Percentiles rank a stretch among this genome's conserved stretches.
Conservation (phyloP, 92 coral and sea anemone species). For the Epizoanthus scotinus region DNA sequence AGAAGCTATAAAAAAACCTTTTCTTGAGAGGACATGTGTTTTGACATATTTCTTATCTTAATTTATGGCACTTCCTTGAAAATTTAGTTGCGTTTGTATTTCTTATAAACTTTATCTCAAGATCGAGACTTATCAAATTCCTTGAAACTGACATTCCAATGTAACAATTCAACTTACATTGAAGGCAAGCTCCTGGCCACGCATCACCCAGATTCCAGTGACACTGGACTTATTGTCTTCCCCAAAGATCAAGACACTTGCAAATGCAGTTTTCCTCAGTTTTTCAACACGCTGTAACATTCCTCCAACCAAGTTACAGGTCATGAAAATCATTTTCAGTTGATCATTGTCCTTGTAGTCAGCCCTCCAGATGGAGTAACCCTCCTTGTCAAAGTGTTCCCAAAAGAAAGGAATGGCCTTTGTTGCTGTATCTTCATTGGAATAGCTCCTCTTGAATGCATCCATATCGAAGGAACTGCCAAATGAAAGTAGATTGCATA, state of each 20-base stretch:
- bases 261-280: slow-evolving; percentile 83
- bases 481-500: background rate
- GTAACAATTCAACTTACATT: slow-evolving; percentile 50
- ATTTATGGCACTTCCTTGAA: too few relatives aligned
- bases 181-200: slow-evolving; percentile 83
- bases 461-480: slow-evolving; percentile 82
- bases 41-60: too few relatives aligned
- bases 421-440: slow-evolving; percentile 75
- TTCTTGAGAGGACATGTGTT: too few relatives aligned
- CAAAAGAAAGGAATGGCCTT: slow-evolving; percentile 88
- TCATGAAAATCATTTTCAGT: slow-evolving; percentile 69
- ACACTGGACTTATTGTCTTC: slow-evolving; percentile 34
- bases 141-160: too few relatives aligned
- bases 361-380: slow-evolving; percentile 83
- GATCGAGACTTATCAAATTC: too few relatives aligned
- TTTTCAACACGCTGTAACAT: slow-evolving; percentile 88
- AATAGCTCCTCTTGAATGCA: slow-evolving; percentile 81
- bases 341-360: slow-evolving; percentile 79
- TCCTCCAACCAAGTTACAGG: slow-evolving; percentile 86
- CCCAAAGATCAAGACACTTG: slow-evolving; percentile 73
- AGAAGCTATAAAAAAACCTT: too few relatives aligned
- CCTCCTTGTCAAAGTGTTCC: slow-evolving; percentile 92
- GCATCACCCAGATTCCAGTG: slow-evolving; percentile 84
- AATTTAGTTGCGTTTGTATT: too few relatives aligned
- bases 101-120: too few relatives aligned